Conservation (phyloP, 2,888 invertebrate genomes). For the Eubasilissa splendida region DNA sequence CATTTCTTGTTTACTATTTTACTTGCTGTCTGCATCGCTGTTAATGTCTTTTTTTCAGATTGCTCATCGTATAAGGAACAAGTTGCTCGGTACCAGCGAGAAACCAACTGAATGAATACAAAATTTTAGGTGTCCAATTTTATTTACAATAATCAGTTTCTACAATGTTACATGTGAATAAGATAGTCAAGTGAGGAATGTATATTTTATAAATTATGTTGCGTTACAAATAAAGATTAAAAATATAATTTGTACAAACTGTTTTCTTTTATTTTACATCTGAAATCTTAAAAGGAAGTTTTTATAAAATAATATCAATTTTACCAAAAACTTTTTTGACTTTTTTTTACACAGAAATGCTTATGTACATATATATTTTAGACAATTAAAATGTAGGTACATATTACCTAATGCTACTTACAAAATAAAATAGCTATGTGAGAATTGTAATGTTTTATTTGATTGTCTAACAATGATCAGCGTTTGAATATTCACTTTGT, state of each 20-base stretch:
- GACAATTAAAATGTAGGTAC: too few relatives aligned
- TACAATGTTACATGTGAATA: constrained; percentile 26
- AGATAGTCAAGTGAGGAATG: constrained; percentile 14
- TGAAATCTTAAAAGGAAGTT: too few relatives aligned
- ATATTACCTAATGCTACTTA: too few relatives aligned
- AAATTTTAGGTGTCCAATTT: neutral
- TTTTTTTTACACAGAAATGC: too few relatives aligned
- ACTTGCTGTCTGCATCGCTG: neutral
- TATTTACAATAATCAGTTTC: constrained; percentile 34
- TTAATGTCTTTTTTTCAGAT: constrained; percentile 1
- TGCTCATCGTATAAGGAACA: neutral
- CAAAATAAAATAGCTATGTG: too few relatives aligned
- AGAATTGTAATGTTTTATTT: too few relatives aligned
- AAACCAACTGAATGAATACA: neutral
- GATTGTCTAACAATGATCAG: too few relatives aligned
- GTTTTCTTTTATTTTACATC: too few relatives aligned
- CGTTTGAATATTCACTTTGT: too few relatives aligned
- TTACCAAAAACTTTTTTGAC: too few relatives aligned
- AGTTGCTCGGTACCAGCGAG: neutral
- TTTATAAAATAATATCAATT: too few relatives aligned
- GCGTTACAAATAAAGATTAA: constrained; percentile 11
- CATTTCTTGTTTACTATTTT: neutral
- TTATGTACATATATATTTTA: too few relatives aligned
- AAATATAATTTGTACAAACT: neutral
- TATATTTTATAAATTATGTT: neutral